phyloP scores from a whole-genome alignment of 2,797 vertebrate genomes.

The Pseudomugil gertrudae region DNA sequence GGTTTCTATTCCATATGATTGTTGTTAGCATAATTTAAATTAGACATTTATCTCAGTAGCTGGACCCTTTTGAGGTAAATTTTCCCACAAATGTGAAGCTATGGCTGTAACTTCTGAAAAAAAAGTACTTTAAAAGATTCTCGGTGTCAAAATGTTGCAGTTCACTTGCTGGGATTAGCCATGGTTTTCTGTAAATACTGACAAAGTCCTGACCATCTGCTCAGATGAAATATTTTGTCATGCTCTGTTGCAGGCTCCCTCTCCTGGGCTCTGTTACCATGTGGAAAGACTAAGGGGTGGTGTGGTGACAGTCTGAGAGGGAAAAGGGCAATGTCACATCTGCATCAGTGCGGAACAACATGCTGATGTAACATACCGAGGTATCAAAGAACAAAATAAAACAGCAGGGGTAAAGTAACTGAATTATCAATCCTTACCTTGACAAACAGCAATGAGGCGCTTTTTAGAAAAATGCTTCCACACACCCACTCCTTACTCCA shows the following conservation, averaged over 20 bases:
- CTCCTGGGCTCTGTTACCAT: conserved; percentile 52
- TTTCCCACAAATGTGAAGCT: conserved; percentile 1
- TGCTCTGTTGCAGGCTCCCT: conserved; percentile 46
- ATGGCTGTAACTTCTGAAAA: neutral
- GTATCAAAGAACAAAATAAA: neutral
- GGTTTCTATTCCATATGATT: too few relatives aligned
- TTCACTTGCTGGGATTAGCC: conserved; percentile 14
- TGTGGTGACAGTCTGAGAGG: conserved; percentile 36
- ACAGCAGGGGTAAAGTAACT: conserved; percentile 26
- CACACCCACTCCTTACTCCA: neutral
- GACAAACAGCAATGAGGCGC: conserved; percentile 13
- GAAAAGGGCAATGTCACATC: conserved; percentile 35
- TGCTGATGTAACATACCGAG: conserved; percentile 28
- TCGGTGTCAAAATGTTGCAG: conserved; percentile 14
- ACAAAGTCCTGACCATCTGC: conserved; percentile 65
- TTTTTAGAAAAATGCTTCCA: conserved; percentile 14
- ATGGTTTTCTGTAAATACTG: conserved; percentile 28
- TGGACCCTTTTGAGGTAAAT: neutral
- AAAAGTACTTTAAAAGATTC: neutral
- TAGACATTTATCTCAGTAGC: neutral
- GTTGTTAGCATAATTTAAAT: neutral
- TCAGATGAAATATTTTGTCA: conserved; percentile 70
- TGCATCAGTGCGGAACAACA: conserved; percentile 36
- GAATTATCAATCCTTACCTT: neutral
- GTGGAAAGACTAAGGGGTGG: conserved; percentile 41